phyloP scores from a whole-genome alignment of 2,113 vertebrate species.

The Meles meles region DNA sequence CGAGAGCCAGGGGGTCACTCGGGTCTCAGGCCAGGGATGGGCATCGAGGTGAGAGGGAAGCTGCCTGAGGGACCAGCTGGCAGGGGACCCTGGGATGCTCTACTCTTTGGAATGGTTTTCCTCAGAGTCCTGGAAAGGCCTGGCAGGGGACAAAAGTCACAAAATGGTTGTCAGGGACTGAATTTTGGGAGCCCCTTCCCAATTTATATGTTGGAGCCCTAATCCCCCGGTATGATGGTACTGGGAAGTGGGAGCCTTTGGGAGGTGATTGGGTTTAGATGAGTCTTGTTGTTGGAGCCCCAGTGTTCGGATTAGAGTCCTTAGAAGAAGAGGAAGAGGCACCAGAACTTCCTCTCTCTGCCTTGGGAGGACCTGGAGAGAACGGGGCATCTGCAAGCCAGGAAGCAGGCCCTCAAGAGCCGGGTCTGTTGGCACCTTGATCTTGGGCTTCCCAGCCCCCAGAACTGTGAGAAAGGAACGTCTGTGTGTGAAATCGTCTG shows the following conservation, averaged over 20 bases:
- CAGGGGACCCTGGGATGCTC: background rate
- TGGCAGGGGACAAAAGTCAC: background rate
- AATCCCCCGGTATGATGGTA: background rate
- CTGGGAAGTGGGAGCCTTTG: background rate
- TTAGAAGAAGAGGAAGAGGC: background rate
- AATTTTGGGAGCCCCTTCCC: background rate
- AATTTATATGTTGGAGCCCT: background rate
- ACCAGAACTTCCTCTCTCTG: background rate
- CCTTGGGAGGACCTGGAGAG: background rate
- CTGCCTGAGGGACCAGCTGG: background rate
- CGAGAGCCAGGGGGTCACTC: background rate
- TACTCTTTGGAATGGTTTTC: background rate
- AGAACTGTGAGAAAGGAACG: background rate
- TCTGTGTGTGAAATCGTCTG: background rate
- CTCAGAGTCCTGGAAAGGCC: background rate
- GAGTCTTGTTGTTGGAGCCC: background rate
- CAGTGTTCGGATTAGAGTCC: background rate
- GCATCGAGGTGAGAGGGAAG: background rate
- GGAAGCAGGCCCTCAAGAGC: background rate
- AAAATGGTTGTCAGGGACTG: background rate
- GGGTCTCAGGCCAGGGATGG: background rate
- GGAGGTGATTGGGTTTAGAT: background rate
- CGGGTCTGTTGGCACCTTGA: background rate
- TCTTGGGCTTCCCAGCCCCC: background rate
- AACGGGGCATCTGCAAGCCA: background rate